A percentile compares a stretch with the other conserved stretches of the same genome.
phyloP scores from a whole-genome alignment of 2,888 invertebrate genomes.

The Leptinotarsa haldemani region DNA sequence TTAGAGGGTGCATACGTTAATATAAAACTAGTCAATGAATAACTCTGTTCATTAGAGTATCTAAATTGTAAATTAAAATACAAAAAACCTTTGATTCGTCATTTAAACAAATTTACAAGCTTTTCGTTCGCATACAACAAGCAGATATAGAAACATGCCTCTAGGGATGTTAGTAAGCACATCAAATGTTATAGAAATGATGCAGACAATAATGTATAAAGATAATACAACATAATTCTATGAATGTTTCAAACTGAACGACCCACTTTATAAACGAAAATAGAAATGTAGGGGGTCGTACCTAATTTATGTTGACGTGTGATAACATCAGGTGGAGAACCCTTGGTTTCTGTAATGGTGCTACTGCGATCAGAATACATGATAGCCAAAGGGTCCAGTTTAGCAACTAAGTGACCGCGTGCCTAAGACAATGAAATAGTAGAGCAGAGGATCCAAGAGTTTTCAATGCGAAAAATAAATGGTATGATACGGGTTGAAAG shows the following conservation, averaged over 20 bases:
- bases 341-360: constrained; percentile 67
- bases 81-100: constrained; percentile 11
- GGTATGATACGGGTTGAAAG: background rate
- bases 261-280: constrained; percentile 45
- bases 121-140: background rate
- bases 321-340: constrained; percentile 71
- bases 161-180: constrained; percentile 16
- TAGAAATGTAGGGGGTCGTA: constrained; percentile 63
- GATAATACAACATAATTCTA: constrained; percentile 7
- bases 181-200: constrained; percentile 8
- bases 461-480: background rate
- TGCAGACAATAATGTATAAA: background rate
- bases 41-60: background rate
- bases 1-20: background rate
- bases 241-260: constrained; percentile 61
- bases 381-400: constrained; percentile 94
- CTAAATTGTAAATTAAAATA: background rate
- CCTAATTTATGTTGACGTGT: constrained; percentile 75
- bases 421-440: constrained; percentile 69
- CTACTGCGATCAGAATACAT: constrained; percentile 72
- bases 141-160: constrained; percentile 16
- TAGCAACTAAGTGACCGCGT: constrained; percentile 93
- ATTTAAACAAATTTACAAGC: background rate
- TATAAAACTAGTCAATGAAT: background rate
- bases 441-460: background rate